Conservation (phyloP, 2,888 invertebrate genomes). For the Diabrotica balteata region DNA sequence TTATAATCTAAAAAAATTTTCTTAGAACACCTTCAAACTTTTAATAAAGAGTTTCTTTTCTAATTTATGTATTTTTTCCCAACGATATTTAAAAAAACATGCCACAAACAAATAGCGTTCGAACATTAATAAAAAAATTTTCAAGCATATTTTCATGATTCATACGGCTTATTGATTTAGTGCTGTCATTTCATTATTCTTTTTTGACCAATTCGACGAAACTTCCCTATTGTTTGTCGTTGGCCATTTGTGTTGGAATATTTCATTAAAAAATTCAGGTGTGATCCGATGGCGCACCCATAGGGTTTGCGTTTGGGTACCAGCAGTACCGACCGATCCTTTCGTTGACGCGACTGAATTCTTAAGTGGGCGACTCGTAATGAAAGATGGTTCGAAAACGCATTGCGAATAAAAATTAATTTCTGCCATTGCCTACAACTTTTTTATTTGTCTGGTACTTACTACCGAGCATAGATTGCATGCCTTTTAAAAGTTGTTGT, state of each 20-base stretch:
- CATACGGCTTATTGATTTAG: too few relatives aligned
- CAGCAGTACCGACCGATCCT: constrained; percentile 23
- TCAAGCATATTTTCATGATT: too few relatives aligned
- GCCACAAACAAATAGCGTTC: too few relatives aligned
- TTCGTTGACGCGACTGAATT: constrained; percentile 26
- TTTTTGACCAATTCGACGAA: too few relatives aligned
- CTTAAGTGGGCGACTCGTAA: constrained; percentile 25
- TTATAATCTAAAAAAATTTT: too few relatives aligned
- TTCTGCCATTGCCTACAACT: not conserved
- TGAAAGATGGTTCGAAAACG: constrained; percentile 21
- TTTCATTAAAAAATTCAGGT: constrained; percentile 24
- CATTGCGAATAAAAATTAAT: constrained; percentile 23
- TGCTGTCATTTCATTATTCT: too few relatives aligned
- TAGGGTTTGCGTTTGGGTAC: constrained; percentile 25
- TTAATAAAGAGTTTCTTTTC: too few relatives aligned
- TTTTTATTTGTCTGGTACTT: constrained; percentile 1
- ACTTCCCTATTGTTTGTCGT: constrained; percentile 2
- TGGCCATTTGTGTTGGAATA: not conserved
- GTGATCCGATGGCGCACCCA: constrained; percentile 23
- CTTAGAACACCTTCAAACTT: too few relatives aligned
- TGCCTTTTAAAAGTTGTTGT: too few relatives aligned
- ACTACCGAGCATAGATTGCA: not conserved
- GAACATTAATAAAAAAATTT: too few relatives aligned
- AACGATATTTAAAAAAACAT: too few relatives aligned
- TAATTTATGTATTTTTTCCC: too few relatives aligned